Percentiles rank a stretch among this genome's conserved stretches.
These are phyloP conservation scores for Malaclemys terrapin DNA, from an alignment of 2,113 vertebrate genomes.

Conservation along the genomic window DNA sequence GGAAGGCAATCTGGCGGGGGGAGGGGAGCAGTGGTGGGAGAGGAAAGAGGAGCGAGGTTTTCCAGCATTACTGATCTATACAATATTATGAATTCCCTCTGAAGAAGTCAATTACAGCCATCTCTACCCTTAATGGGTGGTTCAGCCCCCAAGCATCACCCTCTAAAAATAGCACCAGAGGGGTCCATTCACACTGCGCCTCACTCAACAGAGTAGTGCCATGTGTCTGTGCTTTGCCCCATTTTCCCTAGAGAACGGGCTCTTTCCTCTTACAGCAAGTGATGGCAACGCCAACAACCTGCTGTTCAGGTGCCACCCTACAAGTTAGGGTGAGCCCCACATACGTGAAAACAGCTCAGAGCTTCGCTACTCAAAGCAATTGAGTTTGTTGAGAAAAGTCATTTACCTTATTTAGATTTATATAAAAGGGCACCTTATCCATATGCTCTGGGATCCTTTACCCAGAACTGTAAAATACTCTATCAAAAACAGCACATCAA, in stretches of 20 bases:
- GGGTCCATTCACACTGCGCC: background rate
- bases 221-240: background rate
- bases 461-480: background rate
- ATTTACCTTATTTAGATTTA: background rate
- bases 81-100: background rate
- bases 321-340: rapidly evolving
- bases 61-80: background rate
- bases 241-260: background rate
- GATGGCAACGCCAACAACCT: background rate
- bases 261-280: background rate
- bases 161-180: background rate
- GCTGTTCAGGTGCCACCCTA: background rate
- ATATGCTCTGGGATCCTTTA: background rate
- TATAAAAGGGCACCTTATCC: background rate
- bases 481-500: background rate
- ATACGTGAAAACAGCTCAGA: background rate
- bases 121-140: background rate
- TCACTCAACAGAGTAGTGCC: background rate
- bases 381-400: background rate
- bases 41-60: background rate
- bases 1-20: background rate
- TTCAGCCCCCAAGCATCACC: background rate
- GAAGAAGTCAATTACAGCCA: background rate
- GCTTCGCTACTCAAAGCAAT: background rate
- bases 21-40: no score